Evolutionary conservation across 1,140 invertebrate genomes (phyloP), one percentile per base, ranked within the genome.

Genomic region (Magallana gigas): DNA sequence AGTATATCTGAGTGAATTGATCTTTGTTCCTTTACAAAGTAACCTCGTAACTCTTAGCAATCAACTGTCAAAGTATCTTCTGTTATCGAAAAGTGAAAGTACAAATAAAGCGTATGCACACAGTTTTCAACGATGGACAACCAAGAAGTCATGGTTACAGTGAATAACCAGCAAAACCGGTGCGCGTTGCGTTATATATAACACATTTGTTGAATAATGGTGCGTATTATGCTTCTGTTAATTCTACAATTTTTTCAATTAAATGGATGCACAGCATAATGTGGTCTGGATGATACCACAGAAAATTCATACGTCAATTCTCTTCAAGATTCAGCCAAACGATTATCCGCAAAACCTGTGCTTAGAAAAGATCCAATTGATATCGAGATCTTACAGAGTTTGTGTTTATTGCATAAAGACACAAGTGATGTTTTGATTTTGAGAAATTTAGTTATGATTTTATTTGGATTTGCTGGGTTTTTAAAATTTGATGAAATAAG

Each of bases 401-500:
- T 23, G 23, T 23, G 0, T 23, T 23, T 23, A 23, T 23, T 23
- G 23, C 23, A 23, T 23, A 23, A 23, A 23, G 23, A 23, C 23
- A 23, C 23, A 23, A 23, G 23, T 23, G 23, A 1, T 23, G 23
- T 23, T 23, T 23, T 23, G 23, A 23, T 88, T 48, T 36, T 85
- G 9, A 85, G 87, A 48, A 56, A 85, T 83, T n/a, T 83, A 5
- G 16, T 18, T 29, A 85, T 83, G 0, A 23, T 1, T 23, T 23
- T 83, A 18, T 68, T 86, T 64, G 29, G 59, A 83, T 85, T 85
- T 86, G 12, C 60, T 5, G 84, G 62, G 14, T 86, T 86, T 86
- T 57, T 85, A 18, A 62, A 60, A 23, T 91, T 80, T 84, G 86
- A 87, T 57, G 90, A 91, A 62, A 11, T 91, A 4, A 86, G 62